These are phyloP conservation scores for Cephalotes varians DNA, from an alignment of 2,888 invertebrate species.

Conservation along the genomic window DNA sequence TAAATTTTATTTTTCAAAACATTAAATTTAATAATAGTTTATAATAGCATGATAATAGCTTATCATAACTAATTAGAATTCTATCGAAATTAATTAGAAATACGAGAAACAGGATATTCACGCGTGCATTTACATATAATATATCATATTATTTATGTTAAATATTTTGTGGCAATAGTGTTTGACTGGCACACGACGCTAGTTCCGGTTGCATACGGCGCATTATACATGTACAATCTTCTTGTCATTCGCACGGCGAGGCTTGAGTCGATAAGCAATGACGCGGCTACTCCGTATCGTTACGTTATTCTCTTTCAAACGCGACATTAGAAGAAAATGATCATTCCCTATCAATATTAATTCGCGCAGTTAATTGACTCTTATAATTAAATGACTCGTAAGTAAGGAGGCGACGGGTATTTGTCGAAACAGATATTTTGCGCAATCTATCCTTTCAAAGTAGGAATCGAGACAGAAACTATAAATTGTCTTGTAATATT, in stretches of 20 bases:
- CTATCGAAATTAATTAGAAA: not conserved
- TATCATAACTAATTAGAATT: not conserved
- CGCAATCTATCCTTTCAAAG: not conserved
- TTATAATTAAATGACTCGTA: not conserved
- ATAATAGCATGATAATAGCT: not conserved
- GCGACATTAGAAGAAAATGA: not conserved
- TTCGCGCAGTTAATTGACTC: not conserved
- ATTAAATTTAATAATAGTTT: not conserved
- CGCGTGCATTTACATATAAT: not conserved
- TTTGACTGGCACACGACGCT: not conserved
- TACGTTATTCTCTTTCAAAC: not conserved
- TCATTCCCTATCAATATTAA: not conserved
- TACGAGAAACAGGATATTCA: not conserved
- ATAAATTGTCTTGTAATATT: not conserved
- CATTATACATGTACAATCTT: not conserved
- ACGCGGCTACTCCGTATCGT: not conserved
- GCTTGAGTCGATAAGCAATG: not conserved
- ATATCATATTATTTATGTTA: not conserved
- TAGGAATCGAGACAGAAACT: not conserved
- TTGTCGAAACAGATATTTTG: not conserved
- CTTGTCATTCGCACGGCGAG: not conserved
- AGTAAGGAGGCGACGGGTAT: not conserved
- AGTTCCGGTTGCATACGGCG: not conserved
- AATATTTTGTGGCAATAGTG: not conserved
- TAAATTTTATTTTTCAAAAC: not conserved